Conservation (phyloP, 92 coral and sea anemone species). For the Umimayanthus kanabou region DNA sequence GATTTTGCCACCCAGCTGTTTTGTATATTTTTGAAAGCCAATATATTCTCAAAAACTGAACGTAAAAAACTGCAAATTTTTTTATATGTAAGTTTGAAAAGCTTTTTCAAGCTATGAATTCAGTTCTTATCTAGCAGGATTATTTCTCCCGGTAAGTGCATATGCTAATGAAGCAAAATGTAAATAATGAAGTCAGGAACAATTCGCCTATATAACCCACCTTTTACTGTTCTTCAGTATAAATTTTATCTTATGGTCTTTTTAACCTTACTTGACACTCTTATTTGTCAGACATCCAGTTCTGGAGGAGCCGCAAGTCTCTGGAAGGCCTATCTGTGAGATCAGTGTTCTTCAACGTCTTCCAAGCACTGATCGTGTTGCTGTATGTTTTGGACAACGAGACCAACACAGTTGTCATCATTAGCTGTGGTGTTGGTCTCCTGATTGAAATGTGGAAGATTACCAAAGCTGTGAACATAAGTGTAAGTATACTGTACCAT, state of each 20-base stretch:
- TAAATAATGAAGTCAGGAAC: too few species aligned
- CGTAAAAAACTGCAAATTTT: too few species aligned
- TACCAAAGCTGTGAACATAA: slow-evolving; percentile 88
- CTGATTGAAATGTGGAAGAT: slow-evolving; percentile 97
- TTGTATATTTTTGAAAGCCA: too few species aligned
- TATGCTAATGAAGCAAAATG: too few species aligned
- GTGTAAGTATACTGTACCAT: slow-evolving; percentile 49
- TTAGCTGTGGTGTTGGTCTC: slow-evolving; percentile 92
- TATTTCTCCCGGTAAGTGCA: too few species aligned
- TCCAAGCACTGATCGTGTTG: slow-evolving; percentile 90
- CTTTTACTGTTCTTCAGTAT: neutral
- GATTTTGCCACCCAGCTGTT: too few species aligned
- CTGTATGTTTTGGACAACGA: slow-evolving; percentile 93
- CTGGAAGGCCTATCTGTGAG: slow-evolving; percentile 98
- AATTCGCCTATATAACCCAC: too few species aligned
- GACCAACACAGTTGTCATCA: slow-evolving; percentile 87
- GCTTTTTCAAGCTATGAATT: too few species aligned
- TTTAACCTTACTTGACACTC: neutral
- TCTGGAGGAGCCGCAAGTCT: slow-evolving; percentile 98
- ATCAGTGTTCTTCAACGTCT: slow-evolving; percentile 97
- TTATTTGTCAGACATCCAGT: slow-evolving; percentile 80
- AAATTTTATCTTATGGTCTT: neutral
- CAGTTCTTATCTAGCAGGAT: too few species aligned
- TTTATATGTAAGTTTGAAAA: too few species aligned
- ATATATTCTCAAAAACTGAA: too few species aligned